These are phyloP conservation scores for Sciurus carolinensis DNA, from an alignment of 2,797 vertebrate genomes.

Conservation along the genomic window DNA sequence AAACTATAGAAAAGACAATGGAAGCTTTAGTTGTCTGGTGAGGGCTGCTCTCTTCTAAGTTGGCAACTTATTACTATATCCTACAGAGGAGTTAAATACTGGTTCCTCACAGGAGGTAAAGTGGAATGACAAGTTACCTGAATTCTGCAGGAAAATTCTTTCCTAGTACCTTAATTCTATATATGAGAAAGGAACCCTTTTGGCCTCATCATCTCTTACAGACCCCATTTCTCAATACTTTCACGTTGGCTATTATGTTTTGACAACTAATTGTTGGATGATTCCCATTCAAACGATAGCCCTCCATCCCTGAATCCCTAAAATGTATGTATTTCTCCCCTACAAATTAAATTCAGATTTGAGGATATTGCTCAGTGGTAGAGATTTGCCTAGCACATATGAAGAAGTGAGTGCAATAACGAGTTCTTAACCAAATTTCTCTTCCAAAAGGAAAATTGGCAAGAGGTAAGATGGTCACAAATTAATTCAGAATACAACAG, in stretches of 20 bases:
- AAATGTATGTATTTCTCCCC: neutral
- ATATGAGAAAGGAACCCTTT: neutral
- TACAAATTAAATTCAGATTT: neutral
- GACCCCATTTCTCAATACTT: no score
- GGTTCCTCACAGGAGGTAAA: neutral
- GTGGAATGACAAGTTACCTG: neutral
- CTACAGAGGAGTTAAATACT: neutral
- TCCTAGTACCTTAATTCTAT: neutral
- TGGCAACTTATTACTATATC: neutral
- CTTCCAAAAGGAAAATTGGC: neutral
- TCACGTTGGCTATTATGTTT: neutral
- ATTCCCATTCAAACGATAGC: neutral
- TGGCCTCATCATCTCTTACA: neutral
- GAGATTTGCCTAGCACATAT: neutral
- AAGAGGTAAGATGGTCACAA: neutral
- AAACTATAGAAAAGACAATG: neutral
- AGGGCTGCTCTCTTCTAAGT: neutral
- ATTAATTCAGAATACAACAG: no score
- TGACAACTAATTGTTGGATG: no score
- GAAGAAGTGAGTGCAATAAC: neutral
- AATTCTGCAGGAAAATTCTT: neutral
- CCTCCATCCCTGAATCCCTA: no score
- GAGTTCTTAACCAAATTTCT: neutral
- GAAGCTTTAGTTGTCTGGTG: neutral
- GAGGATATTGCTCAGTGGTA: neutral